Evolutionary conservation across 2,113 vertebrate genomes (phyloP).

Genomic region (Hyaena hyaena): DNA sequence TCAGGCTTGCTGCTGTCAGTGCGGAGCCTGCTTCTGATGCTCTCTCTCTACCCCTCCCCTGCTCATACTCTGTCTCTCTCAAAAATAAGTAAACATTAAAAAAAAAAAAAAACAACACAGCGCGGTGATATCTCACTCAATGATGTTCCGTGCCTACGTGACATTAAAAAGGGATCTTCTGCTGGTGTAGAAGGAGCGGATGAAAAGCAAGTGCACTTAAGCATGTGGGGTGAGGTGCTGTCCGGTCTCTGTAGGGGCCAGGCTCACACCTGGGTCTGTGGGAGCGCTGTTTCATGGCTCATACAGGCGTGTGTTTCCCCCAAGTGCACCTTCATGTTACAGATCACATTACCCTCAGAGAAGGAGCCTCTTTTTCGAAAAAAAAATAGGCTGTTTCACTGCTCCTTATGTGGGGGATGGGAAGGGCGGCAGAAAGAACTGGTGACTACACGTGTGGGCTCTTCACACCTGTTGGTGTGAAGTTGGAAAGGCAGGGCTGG

Average conservation of each 20-base stretch:
- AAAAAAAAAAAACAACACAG: background rate
- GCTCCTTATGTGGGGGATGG: background rate
- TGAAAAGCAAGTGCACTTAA: background rate
- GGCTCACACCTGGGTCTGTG: background rate
- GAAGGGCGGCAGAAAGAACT: background rate
- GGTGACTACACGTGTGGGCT: background rate
- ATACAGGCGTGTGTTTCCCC: background rate
- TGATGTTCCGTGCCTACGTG: background rate
- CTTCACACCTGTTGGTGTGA: background rate
- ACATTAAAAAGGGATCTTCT: background rate
- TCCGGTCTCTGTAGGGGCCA: fast-evolving
- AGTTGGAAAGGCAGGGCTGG: background rate
- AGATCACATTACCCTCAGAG: background rate
- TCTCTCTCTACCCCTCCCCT: too few relatives aligned
- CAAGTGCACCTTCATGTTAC: background rate
- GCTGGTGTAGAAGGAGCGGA: background rate
- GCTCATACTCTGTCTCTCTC: too few relatives aligned
- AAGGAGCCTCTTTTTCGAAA: background rate
- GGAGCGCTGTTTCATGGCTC: background rate
- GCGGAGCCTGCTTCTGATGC: too few relatives aligned
- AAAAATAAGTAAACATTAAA: too few relatives aligned
- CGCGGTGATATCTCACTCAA: too few relatives aligned
- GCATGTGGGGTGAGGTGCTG: background rate
- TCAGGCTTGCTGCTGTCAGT: too few relatives aligned
- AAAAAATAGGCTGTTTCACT: background rate